phyloP scores from a whole-genome alignment of 2,888 invertebrate genomes.

The Odontomyia ornata region DNA sequence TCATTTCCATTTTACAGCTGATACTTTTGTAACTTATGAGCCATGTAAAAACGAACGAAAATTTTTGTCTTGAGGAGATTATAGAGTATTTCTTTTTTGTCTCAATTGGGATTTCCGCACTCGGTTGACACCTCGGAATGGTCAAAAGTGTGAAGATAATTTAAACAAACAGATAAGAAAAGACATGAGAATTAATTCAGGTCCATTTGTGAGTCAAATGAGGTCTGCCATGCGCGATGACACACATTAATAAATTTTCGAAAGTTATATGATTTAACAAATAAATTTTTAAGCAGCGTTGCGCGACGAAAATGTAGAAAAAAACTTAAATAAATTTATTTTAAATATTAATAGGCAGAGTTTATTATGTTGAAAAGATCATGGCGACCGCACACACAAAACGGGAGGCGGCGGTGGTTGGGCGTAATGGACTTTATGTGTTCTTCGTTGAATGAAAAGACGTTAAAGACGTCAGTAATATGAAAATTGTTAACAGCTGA shows the following conservation, averaged over 20 bases:
- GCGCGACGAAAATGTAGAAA: not conserved
- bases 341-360: constrained; percentile 41
- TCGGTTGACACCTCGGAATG: constrained; percentile 28
- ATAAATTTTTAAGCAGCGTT: constrained; percentile 28
- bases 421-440: constrained; percentile 44
- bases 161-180: constrained; percentile 50
- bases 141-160: constrained; percentile 46
- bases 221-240: constrained; percentile 50
- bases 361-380: constrained; percentile 33
- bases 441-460: not conserved
- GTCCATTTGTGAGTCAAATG: constrained; percentile 51
- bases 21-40: constrained; percentile 28
- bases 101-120: constrained; percentile 40
- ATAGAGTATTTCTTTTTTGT: not conserved
- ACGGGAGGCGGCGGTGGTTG: constrained; percentile 37
- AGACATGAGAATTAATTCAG: constrained; percentile 49
- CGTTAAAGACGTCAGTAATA: constrained; percentile 32
- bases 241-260: constrained; percentile 49
- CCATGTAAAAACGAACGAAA: not conserved
- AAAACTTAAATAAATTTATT: constrained; percentile 29
- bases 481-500: constrained; percentile 18
- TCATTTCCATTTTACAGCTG: constrained; percentile 29
- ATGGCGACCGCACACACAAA: constrained; percentile 28
- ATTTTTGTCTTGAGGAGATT: constrained; percentile 4
- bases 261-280: constrained; percentile 45